Evolutionary conservation across 2,113 vertebrate species (phyloP), one percentile per base, ranked within the genome.

Genomic region (Nansenia antarctica): DNA sequence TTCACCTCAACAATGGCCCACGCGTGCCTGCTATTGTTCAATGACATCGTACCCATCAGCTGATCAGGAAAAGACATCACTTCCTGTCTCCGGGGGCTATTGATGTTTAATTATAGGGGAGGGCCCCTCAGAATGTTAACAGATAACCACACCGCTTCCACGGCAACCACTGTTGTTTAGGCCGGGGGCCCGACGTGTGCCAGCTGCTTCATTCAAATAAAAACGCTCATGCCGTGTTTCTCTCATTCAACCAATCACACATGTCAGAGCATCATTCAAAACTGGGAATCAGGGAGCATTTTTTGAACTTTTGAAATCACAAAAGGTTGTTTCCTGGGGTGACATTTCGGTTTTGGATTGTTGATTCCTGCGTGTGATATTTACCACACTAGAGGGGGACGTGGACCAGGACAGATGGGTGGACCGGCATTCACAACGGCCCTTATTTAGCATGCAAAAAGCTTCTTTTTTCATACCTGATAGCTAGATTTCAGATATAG

Each of bases 201-300:
- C 80, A 86, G 79, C 65, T 84, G 88, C 76, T 80, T 82, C 70
- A 78, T 91, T 92, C 77, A 89, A 91, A 87, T n/a, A 42, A 29
- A 8, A 69, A 65, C 52, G 78, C 70, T 52, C 70, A 30, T 3
- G 60, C 29, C 1, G 3, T 30, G 47, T 78, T 75, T 68, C 3
- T 22, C 5, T 7, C 1, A 24, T 71, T 69, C 11, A 47, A 26
- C 81, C 79, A 87, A 85, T 87, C 30, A 70, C 3, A 74, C 3
- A 18, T 32, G 35, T 39, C 26, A 34, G 26, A n/a, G 2, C n/a
- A 42, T 61, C 1, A 53, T 24, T 73, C 60, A 1, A 76, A 68
- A 12, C 3, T 45, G 42, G n/a, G n/a, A 45, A 9, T 34, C 20
- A 3, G 18, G n/a, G 45, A 15, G 42, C 2, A 45, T 42, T 27